Base-by-base conservation (phyloP, 2,113 vertebrate genomes). In the Rhegmatorhina hoffmannsi region DNA sequence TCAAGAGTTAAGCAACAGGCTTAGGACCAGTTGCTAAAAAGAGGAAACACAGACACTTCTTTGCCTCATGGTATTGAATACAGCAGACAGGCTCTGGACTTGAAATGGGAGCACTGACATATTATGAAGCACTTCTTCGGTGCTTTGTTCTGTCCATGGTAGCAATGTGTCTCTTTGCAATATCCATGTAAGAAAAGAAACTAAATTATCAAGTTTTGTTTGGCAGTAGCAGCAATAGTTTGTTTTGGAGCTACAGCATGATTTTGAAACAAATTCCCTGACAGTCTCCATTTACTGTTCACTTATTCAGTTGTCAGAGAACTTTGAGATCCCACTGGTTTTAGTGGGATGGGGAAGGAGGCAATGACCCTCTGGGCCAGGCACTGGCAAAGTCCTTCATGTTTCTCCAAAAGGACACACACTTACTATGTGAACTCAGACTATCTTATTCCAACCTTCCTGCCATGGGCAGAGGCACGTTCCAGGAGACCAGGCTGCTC, bases 61-160 rank as follows among this genome's bases (percentile, higher is more conserved):
- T 38, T 28, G 28, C 33, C 16, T 53, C 5, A 3, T 6, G 21
- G 10, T 64, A 9, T 17, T 44, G 23, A 43, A 7, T 0, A 0
- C 21, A 58, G 28, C 10, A 53, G 31, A 19, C 2, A 36, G 31
- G 34, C 40, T 49, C 6, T 29, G n/a, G 9, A 29, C 34, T 53
- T 38, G 47, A 67, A 80, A 80, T 12, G 18, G 29, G 15, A 78
- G 12, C 25, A 40, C 11, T 31, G 12, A 36, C 25, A 28, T 4
- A 8, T 10, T 12, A 33, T 1, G 34, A n/a, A 69, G 4, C 21
- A 34, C 29, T n/a, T 10, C 1, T 23, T 2, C 34, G 17, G 8
- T 59, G 38, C 17, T 77, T 75, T 28, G 7, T 33, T 64, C 40
- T 47, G 18, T 40, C 33, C 64, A 16, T 52, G 25, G 26, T 7